A percentile compares a stretch with the other conserved stretches of the same genome.
Evolutionary conservation across 2,888 invertebrate genomes (phyloP).

Genomic region (Ophion ventricosus): DNA sequence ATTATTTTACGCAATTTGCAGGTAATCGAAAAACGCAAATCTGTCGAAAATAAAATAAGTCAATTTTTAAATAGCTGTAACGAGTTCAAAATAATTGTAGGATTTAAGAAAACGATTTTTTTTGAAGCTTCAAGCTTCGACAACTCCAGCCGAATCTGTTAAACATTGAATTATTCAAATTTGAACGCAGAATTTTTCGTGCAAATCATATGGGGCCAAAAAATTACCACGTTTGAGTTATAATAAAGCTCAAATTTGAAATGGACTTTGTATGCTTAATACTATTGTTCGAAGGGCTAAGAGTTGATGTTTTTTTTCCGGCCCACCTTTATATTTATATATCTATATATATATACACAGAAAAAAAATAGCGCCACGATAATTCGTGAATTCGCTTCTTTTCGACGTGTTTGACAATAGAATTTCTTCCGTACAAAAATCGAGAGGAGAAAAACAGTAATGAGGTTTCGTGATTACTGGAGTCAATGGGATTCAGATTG

Average conservation of each 20-base stretch:
- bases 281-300: background rate
- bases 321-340: background rate
- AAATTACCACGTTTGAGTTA: too few relatives aligned
- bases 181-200: background rate
- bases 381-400: slow-evolving; percentile 35
- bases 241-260: too few relatives aligned
- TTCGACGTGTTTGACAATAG: slow-evolving; percentile 57
- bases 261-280: background rate
- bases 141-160: too few relatives aligned
- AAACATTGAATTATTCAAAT: too few relatives aligned
- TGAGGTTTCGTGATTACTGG: slow-evolving; percentile 8
- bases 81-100: too few relatives aligned
- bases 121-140: too few relatives aligned
- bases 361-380: slow-evolving; percentile 8
- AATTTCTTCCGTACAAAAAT: slow-evolving; percentile 52
- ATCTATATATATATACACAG: background rate
- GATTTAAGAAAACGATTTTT: too few relatives aligned
- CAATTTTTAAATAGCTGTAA: background rate
- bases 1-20: too few relatives aligned
- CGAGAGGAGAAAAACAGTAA: slow-evolving; percentile 15
- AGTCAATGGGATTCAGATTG: background rate
- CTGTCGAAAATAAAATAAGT: background rate
- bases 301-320: background rate
- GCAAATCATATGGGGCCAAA: background rate
- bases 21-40: background rate